Base-by-base conservation (phyloP, 2,888 invertebrate genomes). In the Tiliacea aurago region DNA sequence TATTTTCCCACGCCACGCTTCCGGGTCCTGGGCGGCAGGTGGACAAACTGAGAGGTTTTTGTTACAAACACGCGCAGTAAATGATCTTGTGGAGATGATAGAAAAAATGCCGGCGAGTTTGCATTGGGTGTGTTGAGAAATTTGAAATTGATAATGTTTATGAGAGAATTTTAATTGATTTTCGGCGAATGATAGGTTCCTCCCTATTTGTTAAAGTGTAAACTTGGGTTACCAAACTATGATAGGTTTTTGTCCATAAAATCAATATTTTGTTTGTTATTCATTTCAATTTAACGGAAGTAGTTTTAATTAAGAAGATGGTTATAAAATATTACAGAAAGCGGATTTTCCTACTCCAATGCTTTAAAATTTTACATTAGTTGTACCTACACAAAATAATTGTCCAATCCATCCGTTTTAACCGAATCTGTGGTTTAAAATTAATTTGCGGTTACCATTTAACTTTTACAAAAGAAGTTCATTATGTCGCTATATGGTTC, bases 1-100 rank as follows among this genome's bases (percentile, higher is more conserved):
- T 4, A 33, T 64, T 87, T 91, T 92, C 92, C 93, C 93, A 92
- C 92, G 93, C 77, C 66, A 9, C 13, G 73, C 75, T 88, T 89
- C 88, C 90, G 90, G 89, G 90, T 87, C 82, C 83, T 63, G 43
- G 18, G 70, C 51, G 70, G 53, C 82, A 85, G 82, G 82, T 82
- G 82, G 83, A 77, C 72, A 18, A 13, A 72, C 69, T 62, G 33
- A 4, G 15, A 15, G n/a, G 53, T 73, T 83, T 85, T 81, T 85
- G 62, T 84, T 58, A 65, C 59, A 59, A 56, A 55, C 71, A 82
- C 76, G 68, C 69, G 65, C 33, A 58, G 68, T 68, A 70, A 72
- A 73, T 77, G 78, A 85, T 85, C 78, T 62, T 51, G 58, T 51
- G 56, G 62, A 77, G 73, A 66, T 65, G 43, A 18, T 28, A 62